Base-by-base conservation (phyloP, 2,113 vertebrate species). In the Lynx canadensis region DNA sequence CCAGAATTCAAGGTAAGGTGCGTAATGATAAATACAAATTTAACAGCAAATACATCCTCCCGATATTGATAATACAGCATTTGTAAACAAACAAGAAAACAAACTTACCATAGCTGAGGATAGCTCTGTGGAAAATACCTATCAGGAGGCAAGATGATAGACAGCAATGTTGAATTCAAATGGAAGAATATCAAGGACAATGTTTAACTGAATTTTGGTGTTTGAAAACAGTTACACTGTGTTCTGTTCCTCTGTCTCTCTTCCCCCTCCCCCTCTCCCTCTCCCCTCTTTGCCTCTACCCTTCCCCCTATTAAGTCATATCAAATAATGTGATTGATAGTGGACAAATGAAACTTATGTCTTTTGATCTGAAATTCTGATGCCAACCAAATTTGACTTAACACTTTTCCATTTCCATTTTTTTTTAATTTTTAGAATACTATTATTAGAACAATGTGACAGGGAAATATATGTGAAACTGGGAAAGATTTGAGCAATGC, bases 361-460 rank as follows among this genome's bases (percentile, higher is more conserved):
- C 8, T 92, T 86, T 95, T 93, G 21, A 89, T 76, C n/a, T 89
- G n/a, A 97, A 94, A 94, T 89, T 86, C 36, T 50, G 23, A 57
- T 33, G 6, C 27, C 19, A 91, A 82, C 18, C 41, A 89, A 78
- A 33, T 52, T 89, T 85, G 38, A 79, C 48, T 83, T 86, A 66
- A 60, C 33, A 94, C 78, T 78, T 92, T 79, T 91, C 7, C 10
- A 55, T 92, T 88, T 89, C 5, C 10, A 38, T 92, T 84, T 89
- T 7, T 95, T 80, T 89, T 9, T 0, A 9, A 81, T 96, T 86
- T 84, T 89, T 85, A 92, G 23, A 45, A 3, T n/a, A n/a, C 25
- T 79, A 60, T 85, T 80, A 74, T 68, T 97, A 66, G 60, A 92
- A 90, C 4, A 90, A 86, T 95, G 93, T 95, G 74, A 90, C 78